Evolutionary conservation across 2,888 invertebrate species (phyloP).

Genomic region (Lepidocyrtoides sp.): DNA sequence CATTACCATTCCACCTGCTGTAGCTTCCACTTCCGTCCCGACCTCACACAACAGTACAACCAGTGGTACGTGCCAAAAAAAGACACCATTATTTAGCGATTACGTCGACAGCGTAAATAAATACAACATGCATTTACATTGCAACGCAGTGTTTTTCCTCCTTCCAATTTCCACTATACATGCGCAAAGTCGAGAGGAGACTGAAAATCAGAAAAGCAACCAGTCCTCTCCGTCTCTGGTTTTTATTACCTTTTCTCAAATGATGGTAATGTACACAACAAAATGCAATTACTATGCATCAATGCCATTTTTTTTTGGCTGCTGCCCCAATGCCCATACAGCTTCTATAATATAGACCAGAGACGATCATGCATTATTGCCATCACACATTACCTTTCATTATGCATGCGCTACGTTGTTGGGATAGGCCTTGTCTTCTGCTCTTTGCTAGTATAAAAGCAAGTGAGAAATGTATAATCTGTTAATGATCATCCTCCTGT

Average conservation of each 20-base stretch:
- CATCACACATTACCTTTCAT: conserved; percentile 7
- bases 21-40: conserved; percentile 81
- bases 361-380: background rate
- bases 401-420: no score
- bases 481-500: no score
- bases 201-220: background rate
- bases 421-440: conserved; percentile 19
- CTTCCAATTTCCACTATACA: background rate
- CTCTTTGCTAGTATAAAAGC: background rate
- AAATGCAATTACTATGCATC: conserved; percentile 38
- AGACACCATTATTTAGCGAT: conserved; percentile 26
- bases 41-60: conserved; percentile 82
- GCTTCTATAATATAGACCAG: background rate
- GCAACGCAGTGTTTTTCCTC: background rate
- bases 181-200: background rate
- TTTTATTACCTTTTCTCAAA: conserved; percentile 13
- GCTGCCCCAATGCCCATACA: conserved; percentile 20
- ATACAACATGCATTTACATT: background rate
- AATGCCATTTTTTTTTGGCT: conserved; percentile 57
- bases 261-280: background rate
- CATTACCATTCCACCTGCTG: conserved; percentile 82
- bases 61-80: conserved; percentile 71
- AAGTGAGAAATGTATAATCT: no score
- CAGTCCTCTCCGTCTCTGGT: background rate
- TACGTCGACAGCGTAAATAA: conserved; percentile 33